Evolutionary conservation across 92 coral and sea anemone genomes (phyloP), one percentile per base, ranked within the genome.

Genomic region (Porites divaricata): DNA sequence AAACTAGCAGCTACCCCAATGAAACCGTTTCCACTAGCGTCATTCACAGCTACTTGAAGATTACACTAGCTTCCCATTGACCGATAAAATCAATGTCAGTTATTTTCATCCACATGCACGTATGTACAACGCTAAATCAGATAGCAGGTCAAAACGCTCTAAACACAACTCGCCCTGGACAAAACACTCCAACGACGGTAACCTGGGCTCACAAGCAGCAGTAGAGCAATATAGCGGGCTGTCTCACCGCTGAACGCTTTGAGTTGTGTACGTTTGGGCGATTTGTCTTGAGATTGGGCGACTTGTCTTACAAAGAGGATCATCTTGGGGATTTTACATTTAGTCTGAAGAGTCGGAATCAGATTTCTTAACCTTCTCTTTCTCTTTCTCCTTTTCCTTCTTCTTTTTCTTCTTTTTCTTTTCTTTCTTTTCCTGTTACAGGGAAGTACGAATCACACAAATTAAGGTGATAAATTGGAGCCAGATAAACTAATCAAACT

Each of bases 371-470:
- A 21, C 58, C 26, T 77, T 78, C 14, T 86, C 85, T 49, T 91
- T 89, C 58, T 91, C 87, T 71, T 91, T 89, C 58, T 91, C 87
- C 64, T 91, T 85, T 41, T 91, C 87, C 77, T 91, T 88, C 35
- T 91, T 85, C 90, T 91, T 91, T 50, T 91, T 85, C 78, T 91
- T 85, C 75, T 88, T 88, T 78, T 91, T 85, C 70, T 72, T 90
- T 82, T 89, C 87, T 57, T 89, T 88, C 68, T 81, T 75, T 83
- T 85, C 92, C 85, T 91, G 81, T 80, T 23, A 72, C 50, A 63
- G 74, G 61, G 19, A 78, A 78, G 71, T 20, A 21, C 12, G 41
- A 22, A 9, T 4, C 0, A 54, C 0, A 54, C 16, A 54, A 54
- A 54, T 11, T 54, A 4, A 54, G 2, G 0, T 53, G 12, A 1